Evolutionary conservation across 2,888 invertebrate species (phyloP), one percentile per base, ranked within the genome.

Genomic region (Amblyjoppa proteus): DNA sequence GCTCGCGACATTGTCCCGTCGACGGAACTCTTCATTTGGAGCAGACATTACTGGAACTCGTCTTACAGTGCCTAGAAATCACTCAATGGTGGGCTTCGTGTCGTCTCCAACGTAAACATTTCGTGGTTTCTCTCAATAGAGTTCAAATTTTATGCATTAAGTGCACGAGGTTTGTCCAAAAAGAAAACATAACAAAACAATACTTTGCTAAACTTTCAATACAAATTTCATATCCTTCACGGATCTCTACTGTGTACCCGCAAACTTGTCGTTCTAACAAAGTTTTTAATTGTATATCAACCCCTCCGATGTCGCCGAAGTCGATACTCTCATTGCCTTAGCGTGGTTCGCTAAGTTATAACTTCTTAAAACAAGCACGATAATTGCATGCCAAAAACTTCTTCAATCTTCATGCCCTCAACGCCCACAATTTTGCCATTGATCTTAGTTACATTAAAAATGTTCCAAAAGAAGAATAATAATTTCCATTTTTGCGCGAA

Each of bases 281-380:
- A 64, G 34, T 64, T 64, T 64, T 31, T 4, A 31, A 64, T 64
- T 64, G 28, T 2, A n/a, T n/a, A 64, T 64, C n/a, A 16, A 34
- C 6, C 31, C 2, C 13, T 16, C 7, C 2, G 31, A 31, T 34
- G 6, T 64, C 31, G 64, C 16, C 34, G 16, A 64, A 31, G 13
- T 31, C 1, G 6, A 31, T 28, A 13, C 4, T 31, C 16, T 64
- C 64, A 64, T 64, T 16, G 1, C n/a, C 61, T 34, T n/a, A 5
- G 6, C 31, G 31, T 28, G 16, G 4, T 4, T 28, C 13, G 13
- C 31, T 61, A 1, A 28, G 31, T 34, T 34, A 34, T 34, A 31
- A 31, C 28, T 28, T 61, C 20, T 25, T 31, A 5, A 31, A 61
- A 31, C 25, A 56, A 25, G 7, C 58, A 13, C 58, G 13, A 64